Evolutionary conservation across 2,797 vertebrate genomes (phyloP).

Genomic region (Clamator glandarius): DNA sequence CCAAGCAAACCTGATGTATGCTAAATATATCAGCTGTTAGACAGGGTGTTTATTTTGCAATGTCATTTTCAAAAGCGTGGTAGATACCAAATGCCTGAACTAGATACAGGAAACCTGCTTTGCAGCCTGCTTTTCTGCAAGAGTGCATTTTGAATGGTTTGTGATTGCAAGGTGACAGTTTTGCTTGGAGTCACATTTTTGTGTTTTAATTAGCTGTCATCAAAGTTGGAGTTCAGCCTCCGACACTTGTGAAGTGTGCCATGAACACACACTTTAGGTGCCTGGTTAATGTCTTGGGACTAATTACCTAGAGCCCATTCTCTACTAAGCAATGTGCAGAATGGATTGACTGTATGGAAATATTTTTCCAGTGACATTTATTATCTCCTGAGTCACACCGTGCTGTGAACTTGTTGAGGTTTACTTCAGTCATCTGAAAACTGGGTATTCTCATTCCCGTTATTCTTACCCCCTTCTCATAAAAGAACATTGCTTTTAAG

Average conservation of each 20-base stretch:
- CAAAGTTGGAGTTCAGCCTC: neutral
- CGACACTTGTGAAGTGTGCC: neutral
- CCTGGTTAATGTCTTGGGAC: neutral
- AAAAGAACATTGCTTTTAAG: neutral
- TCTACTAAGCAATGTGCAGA: neutral
- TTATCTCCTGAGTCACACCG: neutral
- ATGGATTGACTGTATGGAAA: neutral
- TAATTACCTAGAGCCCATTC: neutral
- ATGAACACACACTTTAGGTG: neutral
- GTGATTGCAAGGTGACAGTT: neutral
- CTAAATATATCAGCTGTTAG: neutral
- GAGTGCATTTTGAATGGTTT: neutral
- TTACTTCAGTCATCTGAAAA: neutral
- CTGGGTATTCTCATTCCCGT: neutral
- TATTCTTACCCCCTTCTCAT: neutral
- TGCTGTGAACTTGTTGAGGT: neutral
- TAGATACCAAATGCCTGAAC: neutral
- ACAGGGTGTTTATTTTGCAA: neutral
- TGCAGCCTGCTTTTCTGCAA: neutral
- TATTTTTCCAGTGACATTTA: neutral
- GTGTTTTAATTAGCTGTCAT: slow-evolving; percentile 26
- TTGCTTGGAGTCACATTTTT: neutral
- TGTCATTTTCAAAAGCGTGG: neutral
- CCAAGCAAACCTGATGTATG: neutral
- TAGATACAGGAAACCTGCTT: neutral